Evolutionary conservation across 2,888 invertebrate genomes (phyloP), one percentile per base, ranked within the genome.

Genomic region (Endotricha flammealis): DNA sequence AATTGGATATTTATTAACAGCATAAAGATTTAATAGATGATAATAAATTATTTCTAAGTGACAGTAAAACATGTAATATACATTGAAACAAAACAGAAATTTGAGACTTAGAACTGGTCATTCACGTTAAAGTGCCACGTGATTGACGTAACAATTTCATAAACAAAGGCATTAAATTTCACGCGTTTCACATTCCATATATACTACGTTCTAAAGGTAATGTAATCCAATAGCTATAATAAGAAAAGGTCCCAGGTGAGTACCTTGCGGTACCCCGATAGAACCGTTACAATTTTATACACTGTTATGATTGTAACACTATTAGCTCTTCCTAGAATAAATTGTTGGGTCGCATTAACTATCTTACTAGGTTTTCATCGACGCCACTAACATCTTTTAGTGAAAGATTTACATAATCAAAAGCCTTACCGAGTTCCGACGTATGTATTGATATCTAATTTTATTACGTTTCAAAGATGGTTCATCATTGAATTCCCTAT

Each of bases 231-330:
- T 42, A 24, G 38, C 41, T 34, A 20, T 20, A 49, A 57, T 57
- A 43, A 72, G 60, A 64, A 66, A 52, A 50, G 64, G 64, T 57
- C 72, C 71, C 62, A 64, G 43, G 53, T 37, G 60, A 48, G 61
- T 69, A 48, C 71, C 73, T 73, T 73, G 73, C 60, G 64, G 69
- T 64, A 66, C 61, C 54, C 60, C 55, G 43, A 38, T 41, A 45
- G 36, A 29, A 50, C 50, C 44, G 46, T 50, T 50, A 45, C 46
- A 24, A 13, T 38, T 36, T 34, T 25, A 29, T 39, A 30, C 27
- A 29, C 13, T 33, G 36, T 24, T 36, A 35, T 30, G 32, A 44
- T 39, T 38, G 39, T 37, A 17, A 38, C 35, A 39, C 37, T 39
- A 11, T 36, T 12, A 17, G 25, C 24, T 20, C 12, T 37, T 37